A percentile compares a stretch with the other conserved stretches of the same genome.
Evolutionary conservation across 1,140 invertebrate genomes (phyloP).

Genomic region (Laodelphax striatellus): DNA sequence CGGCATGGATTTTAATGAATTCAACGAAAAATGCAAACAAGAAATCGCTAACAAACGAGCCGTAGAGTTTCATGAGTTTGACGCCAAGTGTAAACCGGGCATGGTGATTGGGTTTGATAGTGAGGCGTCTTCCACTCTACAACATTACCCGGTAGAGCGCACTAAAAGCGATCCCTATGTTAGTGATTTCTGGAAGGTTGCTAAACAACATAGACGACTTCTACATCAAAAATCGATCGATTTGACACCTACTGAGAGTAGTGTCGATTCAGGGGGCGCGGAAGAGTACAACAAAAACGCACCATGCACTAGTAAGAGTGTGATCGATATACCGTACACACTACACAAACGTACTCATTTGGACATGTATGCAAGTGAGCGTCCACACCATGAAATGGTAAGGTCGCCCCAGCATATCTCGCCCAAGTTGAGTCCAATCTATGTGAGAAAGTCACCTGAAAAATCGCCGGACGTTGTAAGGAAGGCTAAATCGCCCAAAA

Average conservation of each 20-base stretch:
- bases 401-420: slow-evolving; percentile 14
- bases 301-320: slow-evolving; percentile 31
- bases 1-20: slow-evolving; percentile 26
- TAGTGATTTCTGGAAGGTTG: slow-evolving; percentile 22
- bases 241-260: slow-evolving; percentile 56
- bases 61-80: slow-evolving; percentile 33
- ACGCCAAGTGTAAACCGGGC: slow-evolving; percentile 35
- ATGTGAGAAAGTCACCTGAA: slow-evolving; percentile 12
- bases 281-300: slow-evolving; percentile 5
- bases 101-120: slow-evolving; percentile 33
- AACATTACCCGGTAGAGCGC: slow-evolving; percentile 44
- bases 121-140: slow-evolving; percentile 35
- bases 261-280: slow-evolving; percentile 1
- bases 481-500: slow-evolving; percentile 32
- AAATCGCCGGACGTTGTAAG: slow-evolving; percentile 31
- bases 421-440: slow-evolving; percentile 12
- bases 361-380: slow-evolving; percentile 59
- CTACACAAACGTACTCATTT: slow-evolving; percentile 70
- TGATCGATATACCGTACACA: slow-evolving; percentile 67
- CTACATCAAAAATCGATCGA: slow-evolving; percentile 81
- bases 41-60: slow-evolving; percentile 18
- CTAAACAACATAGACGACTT: slow-evolving; percentile 30
- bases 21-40: slow-evolving; percentile 27
- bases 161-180: slow-evolving; percentile 72
- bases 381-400: slow-evolving; percentile 13